phyloP scores from a whole-genome alignment of 2,797 vertebrate species.

The Poeciliopsis infans region DNA sequence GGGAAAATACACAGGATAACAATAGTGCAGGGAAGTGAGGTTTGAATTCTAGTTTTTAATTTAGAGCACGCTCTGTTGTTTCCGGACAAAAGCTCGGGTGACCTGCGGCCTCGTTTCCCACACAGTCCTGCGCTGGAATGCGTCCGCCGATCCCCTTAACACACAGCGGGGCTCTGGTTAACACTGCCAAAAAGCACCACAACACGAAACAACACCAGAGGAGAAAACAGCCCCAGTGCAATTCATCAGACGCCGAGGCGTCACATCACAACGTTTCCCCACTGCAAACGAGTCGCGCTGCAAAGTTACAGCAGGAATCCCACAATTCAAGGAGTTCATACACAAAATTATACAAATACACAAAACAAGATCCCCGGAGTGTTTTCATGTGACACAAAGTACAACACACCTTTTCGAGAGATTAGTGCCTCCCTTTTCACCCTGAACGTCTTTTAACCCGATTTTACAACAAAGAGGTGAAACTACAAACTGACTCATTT shows the following conservation, averaged over 20 bases:
- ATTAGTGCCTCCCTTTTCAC: constrained; percentile 17
- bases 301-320: constrained; percentile 22
- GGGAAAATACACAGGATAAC: constrained; percentile 46
- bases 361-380: constrained; percentile 15
- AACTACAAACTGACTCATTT: background rate
- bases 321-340: constrained; percentile 46
- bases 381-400: constrained; percentile 15
- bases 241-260: constrained; percentile 1
- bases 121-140: constrained; percentile 50
- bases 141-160: constrained; percentile 23
- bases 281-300: constrained; percentile 30
- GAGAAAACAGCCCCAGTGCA: constrained; percentile 30
- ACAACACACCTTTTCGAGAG: constrained; percentile 17
- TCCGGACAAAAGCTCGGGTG: constrained; percentile 48
- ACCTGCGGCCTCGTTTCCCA: constrained; percentile 58
- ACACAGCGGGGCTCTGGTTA: constrained; percentile 6
- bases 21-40: constrained; percentile 1
- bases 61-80: constrained; percentile 28
- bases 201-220: constrained; percentile 22
- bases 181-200: constrained; percentile 21
- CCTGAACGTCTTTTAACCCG: background rate
- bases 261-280: constrained; percentile 39
- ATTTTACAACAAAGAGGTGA: constrained; percentile 1
- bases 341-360: constrained; percentile 52
- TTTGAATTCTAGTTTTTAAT: constrained; percentile 37